Base-by-base conservation (phyloP, 2,113 vertebrate genomes). In the Plotosus lineatus region DNA sequence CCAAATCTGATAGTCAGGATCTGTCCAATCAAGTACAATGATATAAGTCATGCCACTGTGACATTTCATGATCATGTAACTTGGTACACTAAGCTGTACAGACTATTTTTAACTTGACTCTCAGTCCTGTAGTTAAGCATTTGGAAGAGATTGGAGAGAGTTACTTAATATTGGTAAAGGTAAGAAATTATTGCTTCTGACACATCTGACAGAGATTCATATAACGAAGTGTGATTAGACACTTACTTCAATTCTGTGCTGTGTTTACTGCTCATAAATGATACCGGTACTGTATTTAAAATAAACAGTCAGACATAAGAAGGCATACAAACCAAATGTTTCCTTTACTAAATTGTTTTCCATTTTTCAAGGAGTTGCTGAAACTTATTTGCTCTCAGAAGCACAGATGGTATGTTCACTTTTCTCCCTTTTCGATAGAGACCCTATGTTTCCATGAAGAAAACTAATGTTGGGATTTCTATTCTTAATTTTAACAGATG, bases 51-150 rank as follows among this genome's bases (percentile, higher is more conserved):
- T 11, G 31, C 15, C 23, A 53, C 56, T 79, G 50, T 68, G 28
- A 65, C 61, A 79, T 42, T 51, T 42, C 33, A 46, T 6, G 31
- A 65, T 82, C 55, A 79, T 80, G 77, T 82, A 82, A 77, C 63
- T 46, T 63, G 51, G 69, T 78, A 48, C 40, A 55, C 53, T 75
- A 75, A 76, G 63, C 15, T 48, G 75, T 55, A 51, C 26, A 31
- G 38, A 69, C 84, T 85, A 85, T 85, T 80, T 85, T 77, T 85
- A 85, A 40, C 81, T 77, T 73, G 80, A 58, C 77, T 33, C 55
- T 42, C 72, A 79, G 40, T 65, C 42, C 53, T 38, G 53, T 50
- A 46, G n/a, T 46, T 69, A 58, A 65, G 28, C 50, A 68, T 51
- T 72, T 28, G 8, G 28, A 46, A 40, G 33, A 56, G 73, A 26